Conservation (phyloP, 1,140 invertebrate genomes). For the Leptinotarsa undecemlineata region DNA sequence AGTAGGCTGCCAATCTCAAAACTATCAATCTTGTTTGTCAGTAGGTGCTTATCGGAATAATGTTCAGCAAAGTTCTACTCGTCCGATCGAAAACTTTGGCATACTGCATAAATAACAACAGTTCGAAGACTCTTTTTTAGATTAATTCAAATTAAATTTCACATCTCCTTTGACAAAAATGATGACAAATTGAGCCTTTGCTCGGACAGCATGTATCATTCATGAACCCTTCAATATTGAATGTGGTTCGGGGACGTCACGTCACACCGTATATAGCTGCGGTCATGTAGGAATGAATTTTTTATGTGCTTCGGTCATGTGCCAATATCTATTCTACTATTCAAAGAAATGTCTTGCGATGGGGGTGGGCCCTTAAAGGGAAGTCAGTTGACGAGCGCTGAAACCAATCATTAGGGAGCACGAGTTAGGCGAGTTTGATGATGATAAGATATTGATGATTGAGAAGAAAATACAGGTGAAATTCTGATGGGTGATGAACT, state of each 20-base stretch:
- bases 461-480: too few species aligned
- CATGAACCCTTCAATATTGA: conserved; percentile 34
- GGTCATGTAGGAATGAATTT: conserved; percentile 35
- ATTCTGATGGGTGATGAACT: too few species aligned
- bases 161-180: too few species aligned
- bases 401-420: background rate
- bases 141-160: too few species aligned
- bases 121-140: too few species aligned
- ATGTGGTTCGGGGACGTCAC: conserved; percentile 27
- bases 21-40: too few species aligned
- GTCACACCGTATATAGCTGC: conserved; percentile 25
- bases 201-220: background rate
- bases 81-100: too few species aligned
- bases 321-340: conserved; percentile 34
- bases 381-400: background rate
- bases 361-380: background rate
- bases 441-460: conserved; percentile 3
- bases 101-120: too few species aligned
- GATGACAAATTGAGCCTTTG: background rate
- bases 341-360: conserved; percentile 27
- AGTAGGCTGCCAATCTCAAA: too few species aligned
- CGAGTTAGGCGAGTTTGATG: conserved; percentile 2
- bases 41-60: too few species aligned
- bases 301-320: conserved; percentile 31
- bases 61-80: too few species aligned